Evolutionary conservation across 2,113 vertebrate genomes (phyloP), one percentile per base, ranked within the genome.

Genomic region (Istiophorus platypterus): DNA sequence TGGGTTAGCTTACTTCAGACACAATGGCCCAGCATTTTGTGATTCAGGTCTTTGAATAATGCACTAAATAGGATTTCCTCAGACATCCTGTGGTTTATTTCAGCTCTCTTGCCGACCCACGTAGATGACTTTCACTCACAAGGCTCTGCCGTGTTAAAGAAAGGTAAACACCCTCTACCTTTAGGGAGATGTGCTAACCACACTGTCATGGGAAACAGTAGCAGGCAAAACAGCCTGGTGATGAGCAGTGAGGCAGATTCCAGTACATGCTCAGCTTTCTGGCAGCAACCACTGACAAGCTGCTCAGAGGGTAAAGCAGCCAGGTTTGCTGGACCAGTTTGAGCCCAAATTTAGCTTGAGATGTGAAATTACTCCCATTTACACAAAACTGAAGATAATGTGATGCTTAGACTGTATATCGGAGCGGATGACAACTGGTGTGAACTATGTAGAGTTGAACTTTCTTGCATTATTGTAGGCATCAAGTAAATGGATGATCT

Each of bases 31-130:
- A 74, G 78, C 81, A 37, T 85, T 89, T 78, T 79, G 87, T 76
- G 86, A 90, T 85, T 85, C 59, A 52, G 64, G 75, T 54, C 86
- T 87, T 82, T 88, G 76, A 89, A 91, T 92, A 89, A 89, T 90
- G 76, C 75, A 49, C 78, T 81, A 84, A 89, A 86, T 69, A 89
- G 91, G 91, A 91, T 91, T 92, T 84, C 76, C 68, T 75, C 78
- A 39, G 76, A 67, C 79, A 86, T 72, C 54, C 51, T 77, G 78
- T 74, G 81, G 71, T 87, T 82, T 84, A 74, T 75, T 88, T 77
- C 62, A 85, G 75, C 79, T 62, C 72, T 15, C 75, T 58, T 75
- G 77, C 70, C 71, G 39, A 76, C 72, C 84, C 68, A 72, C 79
- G 70, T 52, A 62, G 73, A 90, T 64, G 78, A 86, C 42, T 82